phyloP scores from a whole-genome alignment of 2,113 vertebrate species.

The Bufo gargarizans region DNA sequence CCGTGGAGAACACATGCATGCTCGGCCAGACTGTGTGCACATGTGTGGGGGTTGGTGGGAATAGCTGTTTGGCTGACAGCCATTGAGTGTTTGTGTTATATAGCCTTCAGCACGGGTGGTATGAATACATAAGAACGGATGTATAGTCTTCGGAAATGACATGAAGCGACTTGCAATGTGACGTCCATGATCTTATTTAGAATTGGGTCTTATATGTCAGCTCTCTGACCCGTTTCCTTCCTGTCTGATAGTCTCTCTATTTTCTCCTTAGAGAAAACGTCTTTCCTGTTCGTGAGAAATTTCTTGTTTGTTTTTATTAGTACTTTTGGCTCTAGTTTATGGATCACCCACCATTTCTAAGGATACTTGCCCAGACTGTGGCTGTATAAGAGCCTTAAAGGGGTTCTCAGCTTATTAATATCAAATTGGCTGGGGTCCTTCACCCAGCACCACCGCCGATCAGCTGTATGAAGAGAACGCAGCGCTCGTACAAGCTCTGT shows the following conservation, averaged over 20 bases:
- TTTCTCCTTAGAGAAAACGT: conserved; percentile 32
- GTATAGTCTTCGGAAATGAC: not conserved
- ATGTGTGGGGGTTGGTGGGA: too few relatives aligned
- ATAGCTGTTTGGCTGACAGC: too few relatives aligned
- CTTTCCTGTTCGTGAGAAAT: conserved; percentile 28
- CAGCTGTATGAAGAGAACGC: too few relatives aligned
- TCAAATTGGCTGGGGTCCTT: too few relatives aligned
- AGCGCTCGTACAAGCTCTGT: too few relatives aligned
- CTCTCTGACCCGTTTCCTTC: conserved; percentile 18
- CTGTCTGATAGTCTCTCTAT: not conserved
- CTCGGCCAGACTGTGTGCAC: too few relatives aligned
- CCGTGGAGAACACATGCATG: too few relatives aligned
- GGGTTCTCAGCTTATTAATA: too few relatives aligned
- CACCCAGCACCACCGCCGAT: too few relatives aligned
- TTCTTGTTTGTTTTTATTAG: not conserved
- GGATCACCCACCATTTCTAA: not conserved
- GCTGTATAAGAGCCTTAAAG: too few relatives aligned
- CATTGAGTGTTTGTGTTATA: too few relatives aligned
- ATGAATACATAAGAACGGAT: not conserved
- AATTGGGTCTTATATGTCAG: not conserved
- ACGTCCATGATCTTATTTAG: not conserved
- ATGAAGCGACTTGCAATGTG: not conserved
- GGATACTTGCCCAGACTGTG: not conserved
- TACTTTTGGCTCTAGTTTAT: not conserved
- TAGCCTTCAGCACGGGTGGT: too few relatives aligned